phyloP scores from a whole-genome alignment of 2,888 invertebrate genomes.

The Dynastes grantii region DNA sequence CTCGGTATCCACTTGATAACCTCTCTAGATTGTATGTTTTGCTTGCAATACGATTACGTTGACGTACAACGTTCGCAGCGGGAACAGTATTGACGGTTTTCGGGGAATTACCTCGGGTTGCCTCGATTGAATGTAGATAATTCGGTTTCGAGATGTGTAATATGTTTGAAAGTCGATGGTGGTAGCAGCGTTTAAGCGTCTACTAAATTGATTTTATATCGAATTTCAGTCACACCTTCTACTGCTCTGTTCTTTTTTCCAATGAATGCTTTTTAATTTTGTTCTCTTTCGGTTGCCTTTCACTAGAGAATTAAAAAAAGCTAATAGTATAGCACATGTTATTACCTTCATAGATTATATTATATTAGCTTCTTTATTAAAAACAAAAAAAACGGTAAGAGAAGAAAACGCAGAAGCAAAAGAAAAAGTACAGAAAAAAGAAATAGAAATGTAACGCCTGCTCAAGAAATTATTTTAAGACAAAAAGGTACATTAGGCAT shows the following conservation, averaged over 20 bases:
- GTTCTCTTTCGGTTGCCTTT: background rate
- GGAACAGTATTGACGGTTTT: conserved; percentile 14
- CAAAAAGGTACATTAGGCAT: no score
- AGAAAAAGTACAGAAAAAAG: no score
- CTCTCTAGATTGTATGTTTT: no score
- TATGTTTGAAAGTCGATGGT: conserved; percentile 8
- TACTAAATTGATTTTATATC: conserved; percentile 22
- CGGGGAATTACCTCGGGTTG: conserved; percentile 4
- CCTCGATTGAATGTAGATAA: conserved; percentile 32
- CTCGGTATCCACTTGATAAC: no score
- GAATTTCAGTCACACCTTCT: conserved; percentile 7
- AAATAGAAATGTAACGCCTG: no score
- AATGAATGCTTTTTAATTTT: background rate
- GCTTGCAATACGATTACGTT: background rate
- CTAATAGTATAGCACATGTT: no score
- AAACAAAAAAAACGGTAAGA: no score
- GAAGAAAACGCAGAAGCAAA: no score
- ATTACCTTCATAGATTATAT: no score
- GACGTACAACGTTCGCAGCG: background rate
- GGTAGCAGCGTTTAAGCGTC: background rate
- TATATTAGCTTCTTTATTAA: no score
- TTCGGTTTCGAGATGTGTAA: conserved; percentile 30
- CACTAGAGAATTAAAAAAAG: background rate
- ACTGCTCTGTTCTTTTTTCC: background rate
- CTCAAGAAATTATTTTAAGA: no score